Conservation (phyloP, 2,888 invertebrate genomes). For the Bibio marci region DNA sequence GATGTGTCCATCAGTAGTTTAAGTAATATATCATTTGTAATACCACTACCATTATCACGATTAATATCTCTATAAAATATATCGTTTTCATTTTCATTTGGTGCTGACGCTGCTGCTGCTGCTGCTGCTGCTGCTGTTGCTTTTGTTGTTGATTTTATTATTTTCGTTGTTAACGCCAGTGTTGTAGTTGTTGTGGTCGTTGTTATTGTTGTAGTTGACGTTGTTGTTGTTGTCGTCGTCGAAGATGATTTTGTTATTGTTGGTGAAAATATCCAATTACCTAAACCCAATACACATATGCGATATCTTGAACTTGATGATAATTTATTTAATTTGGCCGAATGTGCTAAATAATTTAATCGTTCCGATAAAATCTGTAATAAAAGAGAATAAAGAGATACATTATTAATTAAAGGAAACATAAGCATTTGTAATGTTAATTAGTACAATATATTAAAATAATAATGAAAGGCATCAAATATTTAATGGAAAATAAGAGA, state of each 20-base stretch:
- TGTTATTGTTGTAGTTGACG: conserved; percentile 4
- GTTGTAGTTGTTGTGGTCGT: conserved; percentile 7
- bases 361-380: conserved; percentile 58
- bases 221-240: conserved; percentile 7
- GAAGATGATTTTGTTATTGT: conserved; percentile 14
- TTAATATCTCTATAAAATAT: conserved; percentile 13
- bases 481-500: too few species aligned
- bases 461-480: too few species aligned
- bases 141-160: conserved; percentile 7
- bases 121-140: conserved; percentile 6
- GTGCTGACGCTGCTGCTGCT: conserved; percentile 6
- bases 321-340: conserved; percentile 55
- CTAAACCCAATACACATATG: conserved; percentile 76
- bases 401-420: too few species aligned
- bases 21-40: conserved; percentile 40
- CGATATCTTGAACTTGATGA: conserved; percentile 65
- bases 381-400: neutral
- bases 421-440: too few species aligned
- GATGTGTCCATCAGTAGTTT: conserved; percentile 48
- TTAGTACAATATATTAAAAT: too few species aligned
- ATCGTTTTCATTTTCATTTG: conserved; percentile 2
- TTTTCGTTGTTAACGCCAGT: conserved; percentile 8
- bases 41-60: conserved; percentile 17
- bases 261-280: conserved; percentile 44
- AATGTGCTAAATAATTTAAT: conserved; percentile 53